These are phyloP conservation scores for Solenodon paradoxus DNA, from an alignment of 2,113 vertebrate species.

Conservation along the genomic window DNA sequence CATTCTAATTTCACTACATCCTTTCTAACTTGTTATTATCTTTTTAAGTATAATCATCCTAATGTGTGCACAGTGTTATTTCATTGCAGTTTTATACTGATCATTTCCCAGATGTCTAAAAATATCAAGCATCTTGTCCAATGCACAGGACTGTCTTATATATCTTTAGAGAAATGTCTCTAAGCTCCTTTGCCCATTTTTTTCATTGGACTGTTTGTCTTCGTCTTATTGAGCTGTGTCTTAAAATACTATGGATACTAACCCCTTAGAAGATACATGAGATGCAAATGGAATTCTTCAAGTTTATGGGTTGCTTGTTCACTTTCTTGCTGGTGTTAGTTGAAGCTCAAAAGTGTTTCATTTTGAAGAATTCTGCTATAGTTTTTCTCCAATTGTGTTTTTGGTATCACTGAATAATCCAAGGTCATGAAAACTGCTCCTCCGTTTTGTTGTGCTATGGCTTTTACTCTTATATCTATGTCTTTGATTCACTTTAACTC, in stretches of 20 bases:
- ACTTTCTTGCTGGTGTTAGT: not conserved
- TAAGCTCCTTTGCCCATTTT: not conserved
- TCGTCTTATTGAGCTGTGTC: not conserved
- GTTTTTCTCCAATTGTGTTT: not conserved
- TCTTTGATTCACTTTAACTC: not conserved
- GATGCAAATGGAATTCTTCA: not conserved
- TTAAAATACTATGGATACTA: not conserved
- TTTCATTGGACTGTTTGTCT: not conserved
- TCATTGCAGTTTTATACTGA: not conserved
- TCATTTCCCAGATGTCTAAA: not conserved
- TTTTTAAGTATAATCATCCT: not conserved
- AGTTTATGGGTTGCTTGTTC: not conserved
- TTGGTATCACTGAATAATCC: not conserved
- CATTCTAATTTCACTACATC: not conserved
- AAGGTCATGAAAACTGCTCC: not conserved
- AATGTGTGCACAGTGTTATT: not conserved
- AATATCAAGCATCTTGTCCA: not conserved
- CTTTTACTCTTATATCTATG: not conserved
- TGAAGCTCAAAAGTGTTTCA: not conserved
- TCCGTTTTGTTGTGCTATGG: not conserved
- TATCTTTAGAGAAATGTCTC: not conserved
- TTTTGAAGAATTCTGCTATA: not conserved
- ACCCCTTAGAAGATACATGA: not conserved
- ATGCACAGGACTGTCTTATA: not conserved
- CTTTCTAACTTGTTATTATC: not conserved